phyloP scores from a whole-genome alignment of 2,888 invertebrate species.

The Lacanobia oleracea region DNA sequence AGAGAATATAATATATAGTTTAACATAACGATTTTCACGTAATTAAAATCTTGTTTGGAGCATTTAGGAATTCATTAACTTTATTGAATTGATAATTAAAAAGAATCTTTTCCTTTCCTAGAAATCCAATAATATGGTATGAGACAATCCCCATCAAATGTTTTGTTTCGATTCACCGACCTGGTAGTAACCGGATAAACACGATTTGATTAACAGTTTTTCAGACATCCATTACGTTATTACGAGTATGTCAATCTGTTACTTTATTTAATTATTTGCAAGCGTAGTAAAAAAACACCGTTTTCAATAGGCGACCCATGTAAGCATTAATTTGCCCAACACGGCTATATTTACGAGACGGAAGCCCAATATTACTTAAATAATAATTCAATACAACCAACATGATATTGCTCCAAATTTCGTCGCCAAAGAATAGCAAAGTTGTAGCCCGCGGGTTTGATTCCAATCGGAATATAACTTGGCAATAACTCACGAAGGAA shows the following conservation, averaged over 20 bases:
- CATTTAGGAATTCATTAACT: no score
- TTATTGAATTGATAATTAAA: no score
- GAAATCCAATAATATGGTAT: no score
- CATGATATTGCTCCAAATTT: constrained; percentile 14
- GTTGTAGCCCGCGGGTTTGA: not conserved
- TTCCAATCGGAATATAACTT: constrained; percentile 44
- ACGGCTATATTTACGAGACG: not conserved
- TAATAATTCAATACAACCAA: constrained; percentile 37
- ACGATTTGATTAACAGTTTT: no score
- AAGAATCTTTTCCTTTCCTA: no score
- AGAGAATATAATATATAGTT: no score
- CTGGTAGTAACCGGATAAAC: no score
- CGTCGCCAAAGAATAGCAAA: not conserved
- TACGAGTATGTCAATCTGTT: not conserved
- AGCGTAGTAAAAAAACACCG: not conserved
- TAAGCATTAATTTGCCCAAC: not conserved
- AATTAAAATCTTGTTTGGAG: no score
- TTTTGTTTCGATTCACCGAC: no score
- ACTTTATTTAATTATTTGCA: not conserved
- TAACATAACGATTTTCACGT: no score
- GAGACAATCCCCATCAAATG: no score
- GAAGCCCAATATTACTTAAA: constrained; percentile 17
- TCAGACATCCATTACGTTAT: not conserved
- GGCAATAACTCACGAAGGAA: constrained; percentile 17
- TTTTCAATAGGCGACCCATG: constrained; percentile 2